Conservation (phyloP, 2,888 invertebrate species). For the Caenorhabditis zanzibari region DNA sequence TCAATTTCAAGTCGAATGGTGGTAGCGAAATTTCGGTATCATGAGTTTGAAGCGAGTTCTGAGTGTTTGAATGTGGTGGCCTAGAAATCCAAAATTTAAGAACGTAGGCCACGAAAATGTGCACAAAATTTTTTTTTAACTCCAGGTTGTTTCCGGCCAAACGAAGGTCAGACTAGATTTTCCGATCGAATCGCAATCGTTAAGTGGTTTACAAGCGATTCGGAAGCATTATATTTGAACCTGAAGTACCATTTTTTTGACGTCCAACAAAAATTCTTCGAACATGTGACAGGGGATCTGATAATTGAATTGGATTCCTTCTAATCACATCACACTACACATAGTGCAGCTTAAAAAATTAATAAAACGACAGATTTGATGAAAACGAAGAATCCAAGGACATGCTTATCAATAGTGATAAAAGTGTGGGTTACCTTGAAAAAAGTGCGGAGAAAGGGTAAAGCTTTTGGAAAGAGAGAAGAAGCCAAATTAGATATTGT, state of each 20-base stretch:
- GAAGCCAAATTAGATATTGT: conserved; percentile 22
- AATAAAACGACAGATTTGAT: not conserved
- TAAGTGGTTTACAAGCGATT: not conserved
- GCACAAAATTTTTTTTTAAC: no score
- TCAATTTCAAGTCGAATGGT: no score
- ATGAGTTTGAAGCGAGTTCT: no score
- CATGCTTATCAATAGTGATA: conserved; percentile 7
- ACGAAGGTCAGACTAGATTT: no score
- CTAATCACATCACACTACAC: conserved; percentile 22
- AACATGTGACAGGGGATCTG: no score
- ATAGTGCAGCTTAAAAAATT: not conserved
- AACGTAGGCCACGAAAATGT: no score
- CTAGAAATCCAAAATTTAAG: no score
- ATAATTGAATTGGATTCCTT: not conserved
- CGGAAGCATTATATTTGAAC: not conserved
- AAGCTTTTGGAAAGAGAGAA: conserved; percentile 13
- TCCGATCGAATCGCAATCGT: not conserved
- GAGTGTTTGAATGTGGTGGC: no score
- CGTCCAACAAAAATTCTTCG: no score
- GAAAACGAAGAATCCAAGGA: not conserved
- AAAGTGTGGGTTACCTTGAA: conserved; percentile 34
- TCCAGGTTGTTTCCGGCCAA: no score
- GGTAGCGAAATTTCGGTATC: no score
- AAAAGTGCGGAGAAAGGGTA: conserved; percentile 27
- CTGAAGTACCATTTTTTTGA: no score